Evolutionary conservation across 2,888 invertebrate genomes (phyloP).

Genomic region (Strigamia transsilvanica): DNA sequence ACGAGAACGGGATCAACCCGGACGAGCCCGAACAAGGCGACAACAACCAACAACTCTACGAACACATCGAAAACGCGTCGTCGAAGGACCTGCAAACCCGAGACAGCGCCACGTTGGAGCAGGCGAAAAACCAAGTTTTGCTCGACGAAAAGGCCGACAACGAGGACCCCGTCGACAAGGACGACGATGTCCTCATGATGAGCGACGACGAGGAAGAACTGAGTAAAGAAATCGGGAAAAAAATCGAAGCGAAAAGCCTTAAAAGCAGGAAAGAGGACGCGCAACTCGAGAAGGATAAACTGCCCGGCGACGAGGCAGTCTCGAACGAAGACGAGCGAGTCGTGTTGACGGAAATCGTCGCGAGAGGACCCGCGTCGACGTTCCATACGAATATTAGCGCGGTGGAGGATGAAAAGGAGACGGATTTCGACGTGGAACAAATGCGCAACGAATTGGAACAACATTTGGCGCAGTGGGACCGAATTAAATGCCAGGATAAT

Average conservation of each 20-base stretch:
- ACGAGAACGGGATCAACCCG: background rate
- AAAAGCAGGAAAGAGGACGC: conserved; percentile 56
- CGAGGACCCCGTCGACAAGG: conserved; percentile 24
- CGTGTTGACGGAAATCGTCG: conserved; percentile 73
- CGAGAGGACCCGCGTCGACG: conserved; percentile 76
- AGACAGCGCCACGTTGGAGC: conserved; percentile 58
- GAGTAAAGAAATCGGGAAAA: conserved; percentile 52
- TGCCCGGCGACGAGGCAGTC: conserved; percentile 36
- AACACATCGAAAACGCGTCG: conserved; percentile 56
- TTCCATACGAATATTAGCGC: conserved; percentile 74
- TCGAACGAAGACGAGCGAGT: conserved; percentile 65
- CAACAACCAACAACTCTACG: conserved; percentile 56
- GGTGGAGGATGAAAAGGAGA: background rate
- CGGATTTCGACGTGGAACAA: conserved; percentile 65
- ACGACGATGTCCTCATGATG: background rate
- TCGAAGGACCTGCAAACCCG: conserved; percentile 55
- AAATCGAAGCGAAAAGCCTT: conserved; percentile 51
- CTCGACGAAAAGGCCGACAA: conserved; percentile 55
- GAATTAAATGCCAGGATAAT: background rate
- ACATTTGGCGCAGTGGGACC: conserved; percentile 67
- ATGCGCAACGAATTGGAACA: conserved; percentile 67
- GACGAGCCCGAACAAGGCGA: background rate
- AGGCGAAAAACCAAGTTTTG: conserved; percentile 57
- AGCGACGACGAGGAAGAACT: background rate
- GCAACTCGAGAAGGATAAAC: conserved; percentile 55